Evolutionary conservation across 2,888 invertebrate genomes (phyloP).

Genomic region (Syritta pipiens): DNA sequence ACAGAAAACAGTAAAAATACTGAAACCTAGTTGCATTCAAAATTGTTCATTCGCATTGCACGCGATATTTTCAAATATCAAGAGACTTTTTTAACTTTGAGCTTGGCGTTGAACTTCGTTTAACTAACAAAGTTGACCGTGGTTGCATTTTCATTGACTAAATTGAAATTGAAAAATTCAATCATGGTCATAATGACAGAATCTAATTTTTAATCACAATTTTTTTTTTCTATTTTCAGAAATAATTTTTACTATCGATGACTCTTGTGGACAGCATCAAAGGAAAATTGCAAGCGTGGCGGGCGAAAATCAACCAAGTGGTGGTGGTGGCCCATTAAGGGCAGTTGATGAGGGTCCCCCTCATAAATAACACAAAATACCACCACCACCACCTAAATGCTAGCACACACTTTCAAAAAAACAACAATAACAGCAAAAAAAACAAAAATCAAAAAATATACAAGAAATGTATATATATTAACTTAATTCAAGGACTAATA

Average conservation of each 20-base stretch:
- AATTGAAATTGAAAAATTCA: too few species aligned
- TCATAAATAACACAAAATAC: slow-evolving; percentile 69
- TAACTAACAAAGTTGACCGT: too few species aligned
- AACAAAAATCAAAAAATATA: slow-evolving; percentile 4
- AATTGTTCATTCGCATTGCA: too few species aligned
- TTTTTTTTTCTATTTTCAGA: slow-evolving; percentile 35
- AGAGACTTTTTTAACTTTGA: too few species aligned
- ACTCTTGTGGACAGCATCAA: slow-evolving; percentile 70
- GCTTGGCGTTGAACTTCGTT: too few species aligned
- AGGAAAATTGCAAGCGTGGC: slow-evolving; percentile 82
- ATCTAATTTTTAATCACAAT: neutral
- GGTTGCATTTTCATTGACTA: too few species aligned
- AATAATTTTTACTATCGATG: slow-evolving; percentile 54
- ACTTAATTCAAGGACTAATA: slow-evolving; percentile 20
- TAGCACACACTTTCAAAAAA: neutral
- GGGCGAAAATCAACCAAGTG: slow-evolving; percentile 73
- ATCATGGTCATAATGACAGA: too few species aligned
- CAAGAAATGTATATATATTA: slow-evolving; percentile 15
- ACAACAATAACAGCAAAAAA: slow-evolving; percentile 25
- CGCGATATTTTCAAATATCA: too few species aligned
- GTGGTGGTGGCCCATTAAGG: slow-evolving; percentile 73
- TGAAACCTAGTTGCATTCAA: too few species aligned
- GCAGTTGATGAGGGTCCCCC: slow-evolving; percentile 79
- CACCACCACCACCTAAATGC: slow-evolving; percentile 65
- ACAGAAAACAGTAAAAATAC: too few species aligned